Evolutionary conservation across 37 sponge, comb jelly and placozoan genomes (phyloP).

Genomic region (Spongia lamella): DNA sequence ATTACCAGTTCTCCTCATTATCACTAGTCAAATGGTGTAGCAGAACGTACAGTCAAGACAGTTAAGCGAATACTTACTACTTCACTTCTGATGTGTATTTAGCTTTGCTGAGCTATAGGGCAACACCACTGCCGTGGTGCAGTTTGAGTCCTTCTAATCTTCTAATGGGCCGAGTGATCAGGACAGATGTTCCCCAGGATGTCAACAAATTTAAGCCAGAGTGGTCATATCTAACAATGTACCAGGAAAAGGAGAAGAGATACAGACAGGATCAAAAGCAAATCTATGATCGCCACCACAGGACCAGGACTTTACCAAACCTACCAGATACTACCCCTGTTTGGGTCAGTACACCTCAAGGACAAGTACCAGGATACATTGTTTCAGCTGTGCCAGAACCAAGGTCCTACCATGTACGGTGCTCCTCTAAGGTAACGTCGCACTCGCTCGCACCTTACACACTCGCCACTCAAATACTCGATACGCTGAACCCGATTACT

Average conservation of each 20-base stretch:
- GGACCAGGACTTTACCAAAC: background rate
- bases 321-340: conserved; percentile 29
- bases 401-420: no score
- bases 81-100: conserved; percentile 11
- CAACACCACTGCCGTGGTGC: conserved; percentile 64
- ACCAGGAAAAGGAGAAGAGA: background rate
- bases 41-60: conserved; percentile 47
- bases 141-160: conserved; percentile 41
- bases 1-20: conserved; percentile 49
- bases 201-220: conserved; percentile 22
- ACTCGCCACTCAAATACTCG: no score
- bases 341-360: conserved; percentile 39
- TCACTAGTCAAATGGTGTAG: conserved; percentile 57
- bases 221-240: conserved; percentile 40
- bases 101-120: conserved; percentile 44
- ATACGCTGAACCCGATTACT: no score
- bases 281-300: conserved; percentile 44
- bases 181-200: conserved; percentile 46
- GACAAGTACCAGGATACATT: conserved; percentile 4
- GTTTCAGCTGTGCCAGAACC: conserved; percentile 11
- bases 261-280: conserved; percentile 29
- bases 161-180: conserved; percentile 35
- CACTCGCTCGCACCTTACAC: no score
- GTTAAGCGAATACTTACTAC: conserved; percentile 23
- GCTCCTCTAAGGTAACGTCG: no score